These are phyloP conservation scores for Stichopus chloronotus DNA, from an alignment of 35 echinoderm and acorn worm genomes.

Conservation along the genomic window DNA sequence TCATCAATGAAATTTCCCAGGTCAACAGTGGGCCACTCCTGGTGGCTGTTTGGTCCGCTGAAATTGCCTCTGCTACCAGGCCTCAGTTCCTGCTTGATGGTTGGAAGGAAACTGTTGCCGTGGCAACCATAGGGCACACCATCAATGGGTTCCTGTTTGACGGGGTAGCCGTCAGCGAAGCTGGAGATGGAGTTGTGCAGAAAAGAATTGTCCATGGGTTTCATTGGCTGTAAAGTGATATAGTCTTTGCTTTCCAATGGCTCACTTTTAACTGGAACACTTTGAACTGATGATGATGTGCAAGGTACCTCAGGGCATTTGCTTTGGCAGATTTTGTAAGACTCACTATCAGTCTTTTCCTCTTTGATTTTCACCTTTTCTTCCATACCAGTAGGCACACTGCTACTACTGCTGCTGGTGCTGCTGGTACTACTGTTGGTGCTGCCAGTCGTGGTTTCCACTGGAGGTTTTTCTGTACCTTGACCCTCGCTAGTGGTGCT, in stretches of 20 bases:
- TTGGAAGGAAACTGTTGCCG: slow-evolving; percentile 59
- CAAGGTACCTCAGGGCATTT: slow-evolving; percentile 25
- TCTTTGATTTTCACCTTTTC: slow-evolving; percentile 61
- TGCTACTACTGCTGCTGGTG: background rate
- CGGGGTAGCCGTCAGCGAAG: slow-evolving; percentile 30
- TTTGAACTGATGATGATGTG: slow-evolving; percentile 25
- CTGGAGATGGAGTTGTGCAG: slow-evolving; percentile 35
- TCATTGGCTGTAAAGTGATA: slow-evolving; percentile 63
- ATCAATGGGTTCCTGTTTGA: slow-evolving; percentile 70
- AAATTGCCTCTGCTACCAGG: slow-evolving; percentile 49
- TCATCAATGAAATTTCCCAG: slow-evolving; percentile 58
- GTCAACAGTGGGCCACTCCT: slow-evolving; percentile 54
- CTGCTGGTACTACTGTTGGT: background rate
- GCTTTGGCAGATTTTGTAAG: slow-evolving; percentile 63
- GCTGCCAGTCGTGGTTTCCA: slow-evolving; percentile 16
- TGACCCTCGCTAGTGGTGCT: slow-evolving; percentile 4
- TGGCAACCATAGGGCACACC: slow-evolving; percentile 26
- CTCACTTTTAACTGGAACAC: slow-evolving; percentile 48
- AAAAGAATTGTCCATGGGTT: slow-evolving; percentile 49
- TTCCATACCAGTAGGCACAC: slow-evolving; percentile 3
- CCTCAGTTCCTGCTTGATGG: slow-evolving; percentile 59
- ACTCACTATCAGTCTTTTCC: slow-evolving; percentile 38
- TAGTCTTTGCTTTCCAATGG: slow-evolving; percentile 56
- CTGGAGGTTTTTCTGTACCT: background rate
- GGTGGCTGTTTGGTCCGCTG: slow-evolving; percentile 47